Base-by-base conservation (phyloP, 2,888 invertebrate genomes). In the Melipona beecheii region DNA sequence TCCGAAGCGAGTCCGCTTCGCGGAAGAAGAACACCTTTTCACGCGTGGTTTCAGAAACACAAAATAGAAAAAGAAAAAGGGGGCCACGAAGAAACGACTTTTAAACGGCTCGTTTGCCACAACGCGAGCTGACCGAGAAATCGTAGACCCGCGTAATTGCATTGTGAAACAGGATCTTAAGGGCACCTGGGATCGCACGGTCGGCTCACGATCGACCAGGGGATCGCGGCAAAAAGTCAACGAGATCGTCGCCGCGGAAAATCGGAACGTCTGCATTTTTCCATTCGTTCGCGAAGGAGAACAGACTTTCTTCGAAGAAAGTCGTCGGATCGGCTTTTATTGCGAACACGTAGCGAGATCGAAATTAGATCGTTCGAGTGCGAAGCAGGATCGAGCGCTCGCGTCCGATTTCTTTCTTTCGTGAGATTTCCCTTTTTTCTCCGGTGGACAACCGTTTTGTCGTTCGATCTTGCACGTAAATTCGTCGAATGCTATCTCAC, bases 281-380 rank as follows among this genome's bases (percentile, higher is more conserved):
- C 87, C 81, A 92, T 92, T 92, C 88, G 91, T 81, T 89, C 90
- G 89, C 91, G 89, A 91, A 91, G 81, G 60, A 88, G 87, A 70
- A 31, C 54, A 72, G 68, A 31, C 50, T 74, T n/a, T n/a, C n/a
- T n/a, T 65, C 49, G 52, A 31, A 36, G 43, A 9, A 65, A 49
- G 43, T 64, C 74, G 52, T 11, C 73, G 70, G 56, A 83, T 85
- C 80, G 76, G 21, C n/a, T 80, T 78, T 79, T 31, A 78, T 80
- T 64, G 78, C 78, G 62, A 79, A 73, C 80, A 64, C 56, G 31
- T 36, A 73, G 31, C 49, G 62, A 84, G 65, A 79, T 75, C 60
- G n/a, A 81, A 91, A 91, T 91, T 90, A 88, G 86, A 84, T 91
- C 89, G 90, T 92, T 92, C 87, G 90, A 87, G 92, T 91, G 92